Evolutionary conservation across 2,113 vertebrate species (phyloP), one percentile per base, ranked within the genome.

Genomic region (Rhombomys opimus): DNA sequence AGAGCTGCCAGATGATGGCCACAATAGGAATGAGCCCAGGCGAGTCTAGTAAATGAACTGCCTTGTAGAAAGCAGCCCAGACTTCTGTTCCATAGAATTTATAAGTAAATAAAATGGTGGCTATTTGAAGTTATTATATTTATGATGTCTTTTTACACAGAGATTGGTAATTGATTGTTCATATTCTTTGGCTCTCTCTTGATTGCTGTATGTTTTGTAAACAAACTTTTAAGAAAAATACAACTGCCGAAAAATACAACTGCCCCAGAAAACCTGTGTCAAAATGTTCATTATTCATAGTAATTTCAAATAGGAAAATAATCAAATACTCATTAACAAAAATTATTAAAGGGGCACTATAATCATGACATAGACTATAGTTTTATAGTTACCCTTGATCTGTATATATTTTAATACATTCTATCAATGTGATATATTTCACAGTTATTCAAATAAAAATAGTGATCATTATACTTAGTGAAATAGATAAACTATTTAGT

Each of bases 41-140:
- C 70, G 13, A 92, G 77, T 96, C n/a, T 15, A 93, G 20, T 4
- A 50, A 91, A 93, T 73, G 50, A 93, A 77, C 22, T 41, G 27
- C 23, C 46, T 89, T 52, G 20, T 38, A 94, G n/a, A 90, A 90
- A 50, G 8, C 17, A 93, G 15, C 27, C 61, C 27, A 95, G 73
- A 95, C 25, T 85, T 52, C 75, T 95, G 70, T 81, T 27, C 38
- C 46, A 46, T 46, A 67, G n/a, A 73, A 94, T 84, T 93, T 73
- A 89, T 20, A 41, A 92, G 63, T 30, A 95, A 97, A 92, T 91
- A 95, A 90, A 95, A 95, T 32, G n/a, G 78, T 63, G 23, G 20
- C 52, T 84, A 5, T 63, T 96, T 73, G 73, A 81, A 93, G 25
- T 96, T 78, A 87, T 75, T 70, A 52, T 57, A 61, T 80, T 77